Percentiles rank a stretch among this genome's conserved stretches.
Conservation (phyloP, 1,140 invertebrate species). For the Aplysia californica region DNA sequence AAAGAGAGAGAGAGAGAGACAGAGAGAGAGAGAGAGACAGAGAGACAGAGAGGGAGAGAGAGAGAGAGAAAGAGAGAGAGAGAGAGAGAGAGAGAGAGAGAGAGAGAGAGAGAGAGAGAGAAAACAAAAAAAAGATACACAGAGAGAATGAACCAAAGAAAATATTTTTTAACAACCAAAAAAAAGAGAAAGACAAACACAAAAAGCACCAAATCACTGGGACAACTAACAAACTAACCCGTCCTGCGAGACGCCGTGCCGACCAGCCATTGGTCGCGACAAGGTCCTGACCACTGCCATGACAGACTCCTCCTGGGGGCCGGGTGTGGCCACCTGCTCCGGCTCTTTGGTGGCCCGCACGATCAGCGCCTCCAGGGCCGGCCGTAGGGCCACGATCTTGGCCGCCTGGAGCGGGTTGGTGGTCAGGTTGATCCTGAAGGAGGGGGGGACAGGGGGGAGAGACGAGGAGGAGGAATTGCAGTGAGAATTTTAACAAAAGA, state of each 20-base stretch:
- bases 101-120: slow-evolving; percentile 6
- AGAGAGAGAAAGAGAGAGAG: slow-evolving; percentile 10
- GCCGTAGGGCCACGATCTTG: slow-evolving; percentile 85
- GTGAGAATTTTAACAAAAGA: not conserved
- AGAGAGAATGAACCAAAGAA: slow-evolving; percentile 1
- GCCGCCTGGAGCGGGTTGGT: slow-evolving; percentile 85
- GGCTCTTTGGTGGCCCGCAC: slow-evolving; percentile 83
- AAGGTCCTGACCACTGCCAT: slow-evolving; percentile 55
- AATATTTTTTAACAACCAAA: not conserved
- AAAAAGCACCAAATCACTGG: not conserved
- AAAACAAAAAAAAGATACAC: not conserved
- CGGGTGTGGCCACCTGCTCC: slow-evolving; percentile 68
- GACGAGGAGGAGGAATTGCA: not conserved
- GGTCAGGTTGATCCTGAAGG: slow-evolving; percentile 83
- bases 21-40: slow-evolving; percentile 6
- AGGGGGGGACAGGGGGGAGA: not conserved
- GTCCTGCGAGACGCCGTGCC: slow-evolving; percentile 42
- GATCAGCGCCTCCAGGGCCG: slow-evolving; percentile 87
- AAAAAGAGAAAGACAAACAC: slow-evolving; percentile 8
- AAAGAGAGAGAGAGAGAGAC: slow-evolving; percentile 10
- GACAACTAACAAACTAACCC: slow-evolving; percentile 34
- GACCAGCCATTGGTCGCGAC: slow-evolving; percentile 54
- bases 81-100: slow-evolving; percentile 23
- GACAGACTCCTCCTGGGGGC: slow-evolving; percentile 54
- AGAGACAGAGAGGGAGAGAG: slow-evolving; percentile 25